Percentiles rank a stretch among this genome's conserved stretches.
These are phyloP conservation scores for Odontamblyopus rebecca DNA, from an alignment of 2,797 vertebrate genomes.

Conservation along the genomic window DNA sequence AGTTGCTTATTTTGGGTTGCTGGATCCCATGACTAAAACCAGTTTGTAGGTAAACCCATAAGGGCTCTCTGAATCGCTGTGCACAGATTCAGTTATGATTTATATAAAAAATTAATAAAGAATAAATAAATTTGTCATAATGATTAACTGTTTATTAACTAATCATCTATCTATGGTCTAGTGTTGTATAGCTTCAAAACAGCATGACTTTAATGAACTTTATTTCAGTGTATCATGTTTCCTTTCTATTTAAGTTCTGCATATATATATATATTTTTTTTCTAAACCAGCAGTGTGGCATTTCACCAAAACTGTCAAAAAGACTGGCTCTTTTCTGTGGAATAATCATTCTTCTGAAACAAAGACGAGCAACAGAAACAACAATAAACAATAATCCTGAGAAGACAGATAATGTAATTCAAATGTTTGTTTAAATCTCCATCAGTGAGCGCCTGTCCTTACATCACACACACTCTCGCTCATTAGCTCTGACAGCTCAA, in stretches of 20 bases:
- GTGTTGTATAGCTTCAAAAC: background rate
- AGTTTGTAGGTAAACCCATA: too few species aligned
- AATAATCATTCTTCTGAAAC: slow-evolving; percentile 42
- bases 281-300: slow-evolving; percentile 3
- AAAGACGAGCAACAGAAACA: slow-evolving; percentile 37
- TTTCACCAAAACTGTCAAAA: slow-evolving; percentile 14
- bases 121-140: background rate
- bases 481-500: slow-evolving; percentile 71
- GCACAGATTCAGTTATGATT: too few species aligned
- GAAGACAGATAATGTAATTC: slow-evolving; percentile 64
- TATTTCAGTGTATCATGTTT: background rate
- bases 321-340: slow-evolving; percentile 26
- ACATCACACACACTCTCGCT: slow-evolving; percentile 63
- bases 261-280: background rate
- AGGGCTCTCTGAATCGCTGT: too few species aligned
- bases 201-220: background rate
- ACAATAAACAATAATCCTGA: slow-evolving; percentile 57
- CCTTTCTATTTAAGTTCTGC: background rate
- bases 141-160: background rate
- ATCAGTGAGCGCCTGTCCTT: slow-evolving; percentile 62
- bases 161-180: background rate
- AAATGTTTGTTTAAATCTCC: slow-evolving; percentile 63
- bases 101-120: too few species aligned
- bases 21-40: too few species aligned
- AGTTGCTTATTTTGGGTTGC: too few species aligned